Percentiles rank a stretch among this genome's conserved stretches.
phyloP scores from a whole-genome alignment of 2,888 invertebrate species.

The Catotricha subobsoleta region DNA sequence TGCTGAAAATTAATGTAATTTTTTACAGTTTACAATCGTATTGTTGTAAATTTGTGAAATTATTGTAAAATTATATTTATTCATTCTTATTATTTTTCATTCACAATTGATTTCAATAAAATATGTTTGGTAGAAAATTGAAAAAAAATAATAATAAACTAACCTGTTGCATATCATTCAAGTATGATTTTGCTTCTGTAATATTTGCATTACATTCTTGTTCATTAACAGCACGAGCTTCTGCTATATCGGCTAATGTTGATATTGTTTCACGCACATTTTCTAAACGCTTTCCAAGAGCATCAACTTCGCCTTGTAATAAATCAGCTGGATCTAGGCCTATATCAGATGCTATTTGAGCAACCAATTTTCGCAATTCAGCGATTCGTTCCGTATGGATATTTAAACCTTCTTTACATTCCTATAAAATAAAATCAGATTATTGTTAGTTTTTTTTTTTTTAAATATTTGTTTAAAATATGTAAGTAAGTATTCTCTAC shows the following conservation, averaged over 20 bases:
- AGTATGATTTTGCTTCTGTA: constrained; percentile 37
- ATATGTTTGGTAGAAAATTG: constrained; percentile 1
- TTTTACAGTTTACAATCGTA: no score
- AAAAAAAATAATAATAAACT: constrained; percentile 14
- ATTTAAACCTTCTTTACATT: constrained; percentile 56
- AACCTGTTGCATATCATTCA: constrained; percentile 62
- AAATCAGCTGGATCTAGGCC: constrained; percentile 51
- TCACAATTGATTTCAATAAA: constrained; percentile 3
- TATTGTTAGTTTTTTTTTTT: background rate
- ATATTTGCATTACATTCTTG: constrained; percentile 37
- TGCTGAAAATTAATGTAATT: no score
- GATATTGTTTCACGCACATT: constrained; percentile 59
- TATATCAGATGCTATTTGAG: constrained; percentile 60
- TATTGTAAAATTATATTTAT: background rate
- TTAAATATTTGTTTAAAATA: no score
- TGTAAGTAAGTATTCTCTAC: background rate
- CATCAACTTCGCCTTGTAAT: constrained; percentile 59
- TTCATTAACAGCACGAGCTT: constrained; percentile 40
- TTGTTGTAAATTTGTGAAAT: no score
- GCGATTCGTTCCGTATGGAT: constrained; percentile 47
- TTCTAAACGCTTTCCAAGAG: constrained; percentile 52
- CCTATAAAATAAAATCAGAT: constrained; percentile 30
- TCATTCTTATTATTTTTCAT: background rate
- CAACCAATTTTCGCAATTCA: constrained; percentile 55
- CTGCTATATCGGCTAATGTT: constrained; percentile 57